Percentiles rank a stretch among this genome's conserved stretches.
Evolutionary conservation across 2,113 vertebrate species (phyloP).

Genomic region (Gobiocypris rarus): DNA sequence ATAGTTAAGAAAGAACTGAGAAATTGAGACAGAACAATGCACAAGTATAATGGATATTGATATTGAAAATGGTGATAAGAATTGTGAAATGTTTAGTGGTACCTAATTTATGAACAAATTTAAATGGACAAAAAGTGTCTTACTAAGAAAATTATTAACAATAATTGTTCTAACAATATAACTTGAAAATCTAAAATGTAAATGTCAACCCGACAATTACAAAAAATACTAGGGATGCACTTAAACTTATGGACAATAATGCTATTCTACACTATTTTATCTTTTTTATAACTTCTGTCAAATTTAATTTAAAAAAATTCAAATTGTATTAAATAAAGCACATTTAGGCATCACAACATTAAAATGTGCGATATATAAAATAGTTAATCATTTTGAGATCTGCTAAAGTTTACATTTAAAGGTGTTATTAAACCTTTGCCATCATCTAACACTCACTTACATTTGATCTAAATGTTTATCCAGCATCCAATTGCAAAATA

Average conservation of each 20-base stretch:
- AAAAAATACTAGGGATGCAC: background rate
- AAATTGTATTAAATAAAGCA: background rate
- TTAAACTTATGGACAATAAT: background rate
- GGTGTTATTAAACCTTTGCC: background rate
- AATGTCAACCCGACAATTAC: background rate
- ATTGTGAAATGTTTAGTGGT: too few relatives aligned
- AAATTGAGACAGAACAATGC: too few relatives aligned
- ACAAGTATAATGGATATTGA: too few relatives aligned
- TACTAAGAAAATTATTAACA: background rate
- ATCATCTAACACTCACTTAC: too few relatives aligned
- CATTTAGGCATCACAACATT: background rate
- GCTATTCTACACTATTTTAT: background rate
- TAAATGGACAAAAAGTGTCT: background rate
- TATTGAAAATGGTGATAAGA: too few relatives aligned
- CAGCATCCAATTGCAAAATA: background rate
- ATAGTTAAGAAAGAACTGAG: too few relatives aligned
- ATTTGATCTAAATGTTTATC: background rate
- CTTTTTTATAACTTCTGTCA: too few relatives aligned
- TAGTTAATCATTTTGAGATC: too few relatives aligned
- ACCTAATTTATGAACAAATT: background rate
- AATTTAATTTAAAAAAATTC: too few relatives aligned
- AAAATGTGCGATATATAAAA: background rate
- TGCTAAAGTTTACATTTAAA: background rate
- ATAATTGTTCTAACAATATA: background rate
- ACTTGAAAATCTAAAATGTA: background rate